phyloP scores from a whole-genome alignment of 2,888 invertebrate genomes.

The Steromphala cineraria region DNA sequence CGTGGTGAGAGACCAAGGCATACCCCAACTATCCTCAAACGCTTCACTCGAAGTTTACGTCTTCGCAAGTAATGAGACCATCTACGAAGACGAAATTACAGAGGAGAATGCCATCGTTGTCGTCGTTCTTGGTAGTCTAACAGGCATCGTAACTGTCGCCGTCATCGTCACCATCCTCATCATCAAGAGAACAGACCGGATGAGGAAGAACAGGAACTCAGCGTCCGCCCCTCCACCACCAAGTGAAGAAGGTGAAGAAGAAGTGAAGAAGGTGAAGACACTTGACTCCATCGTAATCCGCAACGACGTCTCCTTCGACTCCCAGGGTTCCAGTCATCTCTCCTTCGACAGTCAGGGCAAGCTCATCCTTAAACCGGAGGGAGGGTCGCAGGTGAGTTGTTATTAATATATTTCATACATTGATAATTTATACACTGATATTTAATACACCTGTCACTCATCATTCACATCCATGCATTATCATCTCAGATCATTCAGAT shows the following conservation, averaged over 20 bases:
- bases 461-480: background rate
- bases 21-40: constrained; percentile 33
- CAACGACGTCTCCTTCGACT: constrained; percentile 30
- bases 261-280: constrained; percentile 28
- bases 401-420: too few relatives aligned
- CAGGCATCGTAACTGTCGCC: constrained; percentile 43
- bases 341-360: constrained; percentile 22
- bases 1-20: constrained; percentile 38
- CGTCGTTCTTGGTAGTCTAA: constrained; percentile 42
- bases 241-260: constrained; percentile 17
- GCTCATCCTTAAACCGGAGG: background rate
- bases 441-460: background rate
- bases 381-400: constrained; percentile 5
- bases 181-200: constrained; percentile 40
- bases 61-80: constrained; percentile 38
- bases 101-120: constrained; percentile 42
- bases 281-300: constrained; percentile 40
- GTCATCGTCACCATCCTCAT: constrained; percentile 45
- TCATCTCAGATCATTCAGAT: background rate
- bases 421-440: too few relatives aligned
- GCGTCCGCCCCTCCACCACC: constrained; percentile 9
- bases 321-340: constrained; percentile 11
- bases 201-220: constrained; percentile 33
- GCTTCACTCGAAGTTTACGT: constrained; percentile 37
- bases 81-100: background rate